phyloP scores from a whole-genome alignment of 1,140 invertebrate genomes.

The Drosophila parvula region DNA sequence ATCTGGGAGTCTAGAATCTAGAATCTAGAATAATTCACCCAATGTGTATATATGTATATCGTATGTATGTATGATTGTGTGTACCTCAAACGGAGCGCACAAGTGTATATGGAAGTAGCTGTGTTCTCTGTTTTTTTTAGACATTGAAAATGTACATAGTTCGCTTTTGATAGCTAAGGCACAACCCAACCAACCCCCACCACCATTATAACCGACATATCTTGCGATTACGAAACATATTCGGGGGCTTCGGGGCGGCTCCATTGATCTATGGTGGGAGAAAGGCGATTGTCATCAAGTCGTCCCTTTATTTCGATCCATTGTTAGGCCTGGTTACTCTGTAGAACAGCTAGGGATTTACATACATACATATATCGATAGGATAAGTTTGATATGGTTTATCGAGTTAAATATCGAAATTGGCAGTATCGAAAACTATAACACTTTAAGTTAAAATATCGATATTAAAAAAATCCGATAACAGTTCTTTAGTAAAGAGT shows the following conservation, averaged over 20 bases:
- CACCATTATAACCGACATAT: not conserved
- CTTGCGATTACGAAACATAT: slow-evolving; percentile 2
- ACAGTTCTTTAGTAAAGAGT: too few relatives aligned
- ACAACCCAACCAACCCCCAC: not conserved
- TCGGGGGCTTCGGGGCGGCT: slow-evolving; percentile 5
- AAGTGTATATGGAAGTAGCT: slow-evolving; percentile 22
- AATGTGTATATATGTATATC: not conserved
- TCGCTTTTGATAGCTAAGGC: slow-evolving; percentile 30
- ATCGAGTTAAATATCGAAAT: not conserved
- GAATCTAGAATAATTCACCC: slow-evolving; percentile 16
- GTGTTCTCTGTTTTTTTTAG: slow-evolving; percentile 6
- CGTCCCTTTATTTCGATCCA: not conserved
- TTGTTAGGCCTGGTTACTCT: not conserved
- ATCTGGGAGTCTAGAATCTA: slow-evolving; percentile 5
- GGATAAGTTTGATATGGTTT: not conserved
- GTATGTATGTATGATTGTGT: not conserved
- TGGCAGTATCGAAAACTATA: not conserved
- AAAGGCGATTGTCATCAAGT: not conserved
- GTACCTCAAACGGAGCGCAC: not conserved
- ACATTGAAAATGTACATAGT: slow-evolving; percentile 23
- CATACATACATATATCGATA: too few relatives aligned
- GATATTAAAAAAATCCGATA: too few relatives aligned
- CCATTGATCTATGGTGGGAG: slow-evolving; percentile 21
- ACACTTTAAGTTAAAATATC: too few relatives aligned
- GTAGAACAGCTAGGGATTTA: not conserved